These are phyloP conservation scores for Microhierax caerulescens DNA, from an alignment of 2,797 vertebrate genomes.

Conservation along the genomic window DNA sequence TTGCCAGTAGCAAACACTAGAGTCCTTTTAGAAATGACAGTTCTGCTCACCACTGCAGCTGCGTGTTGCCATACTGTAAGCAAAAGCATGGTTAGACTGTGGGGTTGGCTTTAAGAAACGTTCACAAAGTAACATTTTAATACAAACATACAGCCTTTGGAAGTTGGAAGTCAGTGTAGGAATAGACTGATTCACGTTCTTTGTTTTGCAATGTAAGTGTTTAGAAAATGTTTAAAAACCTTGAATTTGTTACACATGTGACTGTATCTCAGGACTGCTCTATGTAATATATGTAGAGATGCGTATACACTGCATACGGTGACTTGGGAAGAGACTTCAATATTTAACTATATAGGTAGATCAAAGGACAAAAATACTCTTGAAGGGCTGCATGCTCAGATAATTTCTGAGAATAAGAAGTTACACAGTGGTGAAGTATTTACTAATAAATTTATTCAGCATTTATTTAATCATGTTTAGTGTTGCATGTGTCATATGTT, in stretches of 20 bases:
- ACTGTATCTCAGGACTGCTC: not conserved
- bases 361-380: not conserved
- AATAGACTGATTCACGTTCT: not conserved
- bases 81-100: not conserved
- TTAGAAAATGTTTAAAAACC: not conserved
- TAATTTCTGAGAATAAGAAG: not conserved
- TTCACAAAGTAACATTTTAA: not conserved
- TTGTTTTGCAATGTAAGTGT: not conserved
- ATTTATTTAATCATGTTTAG: not conserved
- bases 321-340: not conserved
- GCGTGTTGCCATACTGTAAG: not conserved
- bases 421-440: not conserved
- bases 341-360: not conserved
- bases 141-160: not conserved
- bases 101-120: not conserved
- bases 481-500: not conserved
- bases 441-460: not conserved
- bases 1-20: not conserved
- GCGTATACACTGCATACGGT: not conserved
- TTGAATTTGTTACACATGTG: not conserved
- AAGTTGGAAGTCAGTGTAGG: not conserved
- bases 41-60: not conserved
- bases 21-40: not conserved
- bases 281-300: fast-evolving
- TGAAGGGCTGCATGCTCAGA: not conserved